Evolutionary conservation across 2,797 vertebrate species (phyloP), one percentile per base, ranked within the genome.

Genomic region (Pogonophryne albipinna): DNA sequence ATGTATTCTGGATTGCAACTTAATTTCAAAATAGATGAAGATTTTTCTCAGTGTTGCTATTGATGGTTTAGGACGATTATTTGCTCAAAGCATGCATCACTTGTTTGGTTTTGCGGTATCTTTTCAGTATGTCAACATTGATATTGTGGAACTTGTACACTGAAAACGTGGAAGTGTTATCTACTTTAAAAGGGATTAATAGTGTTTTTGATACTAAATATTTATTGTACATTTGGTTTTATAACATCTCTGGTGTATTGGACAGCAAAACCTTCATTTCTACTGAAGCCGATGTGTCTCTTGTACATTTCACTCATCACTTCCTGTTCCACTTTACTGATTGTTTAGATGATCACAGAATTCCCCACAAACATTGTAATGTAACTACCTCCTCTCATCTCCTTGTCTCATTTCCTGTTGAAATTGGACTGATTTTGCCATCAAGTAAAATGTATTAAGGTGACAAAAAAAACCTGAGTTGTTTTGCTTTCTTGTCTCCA

Each of bases 311-410:
- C 56, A 77, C 71, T 72, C 55, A 20, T 71, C 75, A 71, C 57
- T 3, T 31, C 63, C 42, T 52, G 55, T 20, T 55, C 50, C 50
- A 80, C 63, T 15, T 68, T 75, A 57, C 34, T 1, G 53, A 76
- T 61, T 51, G 44, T 76, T 52, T 60, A 42, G 23, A 42, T 20
- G 31, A 17, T 71, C 59, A 69, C 70, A 20, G 61, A 74, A 15
- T n/a, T 41, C 17, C 78, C 76, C 78, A 63, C 62, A 60, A 59
- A 57, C 87, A 66, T 80, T 66, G 74, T 88, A 57, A 74, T 85
- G 80, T 84, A 65, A 87, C 87, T 80, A 89, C 89, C 89, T 90
- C 90, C 86, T 80, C 52, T 80, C 19, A 62, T 71, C 20, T 80
- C 71, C 75, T 76, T 14, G 42, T 78, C 55, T 87, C 78, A 79